Evolutionary conservation across 2,797 vertebrate genomes (phyloP), one percentile per base, ranked within the genome.

Genomic region (Manis crassicaudata): DNA sequence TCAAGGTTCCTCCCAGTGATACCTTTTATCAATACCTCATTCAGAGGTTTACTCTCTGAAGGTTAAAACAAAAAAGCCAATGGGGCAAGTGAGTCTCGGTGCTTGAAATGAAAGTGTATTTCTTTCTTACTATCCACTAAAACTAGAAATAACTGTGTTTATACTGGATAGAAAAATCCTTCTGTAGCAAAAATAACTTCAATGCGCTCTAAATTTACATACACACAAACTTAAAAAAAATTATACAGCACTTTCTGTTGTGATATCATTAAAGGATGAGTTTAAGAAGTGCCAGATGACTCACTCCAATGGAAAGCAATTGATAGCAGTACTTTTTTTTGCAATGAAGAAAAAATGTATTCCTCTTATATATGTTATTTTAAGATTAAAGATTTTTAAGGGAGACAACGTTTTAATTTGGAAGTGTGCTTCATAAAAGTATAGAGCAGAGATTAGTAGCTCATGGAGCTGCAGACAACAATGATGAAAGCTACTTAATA

Each of bases 251-350:
- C 63, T 40, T 65, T 96, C 97, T 90, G 97, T 83, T 90, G 84
- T 70, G n/a, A 73, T 85, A 85, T 94, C 97, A 97, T 97, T 95
- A 97, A 97, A 91, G 58, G 73, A 85, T 95, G 90, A 85, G 37
- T 95, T 97, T 97, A 92, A 90, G 63, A 98, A 96, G 60, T 88
- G 70, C 58, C 88, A 90, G 79, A 77, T 95, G 83, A 96, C 92
- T 94, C 35, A 50, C 81, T 88, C 29, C 97, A 95, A 91, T 52
- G 88, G 92, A 97, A 96, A 95, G 29, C 62, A 96, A 88, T 90
- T 98, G 95, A 82, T 77, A 90, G 89, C 60, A 94, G 1, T 82
- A 88, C 46, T 46, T 11, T 46, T 46, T 97, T 97, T 93, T 93
- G 90, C 23, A 83, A 68, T 2, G 83, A 96, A 89, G 29, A 95